Percentiles rank a stretch among this genome's conserved stretches.
phyloP scores from a whole-genome alignment of 1,140 invertebrate species.

The Conus ventricosus region DNA sequence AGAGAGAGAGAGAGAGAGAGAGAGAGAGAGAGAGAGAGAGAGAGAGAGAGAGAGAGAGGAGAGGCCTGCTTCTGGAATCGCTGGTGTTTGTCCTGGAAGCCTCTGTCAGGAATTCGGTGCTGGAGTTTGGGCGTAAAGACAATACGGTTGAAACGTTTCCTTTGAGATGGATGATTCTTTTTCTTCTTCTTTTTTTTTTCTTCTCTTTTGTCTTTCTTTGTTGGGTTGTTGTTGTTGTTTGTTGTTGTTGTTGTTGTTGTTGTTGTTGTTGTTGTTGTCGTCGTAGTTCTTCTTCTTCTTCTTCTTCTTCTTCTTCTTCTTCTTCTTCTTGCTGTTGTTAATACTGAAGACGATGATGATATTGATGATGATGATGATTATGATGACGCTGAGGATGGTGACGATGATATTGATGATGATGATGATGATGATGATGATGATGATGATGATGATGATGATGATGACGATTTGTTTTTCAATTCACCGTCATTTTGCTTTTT shows the following conservation, averaged over 20 bases:
- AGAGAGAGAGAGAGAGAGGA: too few species aligned
- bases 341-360: background rate
- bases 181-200: background rate
- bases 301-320: background rate
- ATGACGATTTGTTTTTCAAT: too few species aligned
- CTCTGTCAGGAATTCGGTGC: too few species aligned
- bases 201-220: background rate
- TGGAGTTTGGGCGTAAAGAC: too few species aligned
- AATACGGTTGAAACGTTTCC: background rate
- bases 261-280: background rate
- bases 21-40: too few species aligned
- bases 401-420: background rate
- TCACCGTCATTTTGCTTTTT: background rate
- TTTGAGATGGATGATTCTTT: background rate
- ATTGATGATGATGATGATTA: background rate
- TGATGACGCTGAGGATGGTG: too few species aligned
- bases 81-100: background rate
- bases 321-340: slow-evolving; percentile 2
- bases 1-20: too few species aligned
- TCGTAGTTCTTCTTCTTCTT: background rate
- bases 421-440: background rate
- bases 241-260: background rate
- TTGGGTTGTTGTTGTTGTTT: background rate
- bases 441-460: background rate
- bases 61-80: too few species aligned